Evolutionary conservation across 2,797 vertebrate genomes (phyloP), one percentile per base, ranked within the genome.

Genomic region (Acipenser ruthenus): DNA sequence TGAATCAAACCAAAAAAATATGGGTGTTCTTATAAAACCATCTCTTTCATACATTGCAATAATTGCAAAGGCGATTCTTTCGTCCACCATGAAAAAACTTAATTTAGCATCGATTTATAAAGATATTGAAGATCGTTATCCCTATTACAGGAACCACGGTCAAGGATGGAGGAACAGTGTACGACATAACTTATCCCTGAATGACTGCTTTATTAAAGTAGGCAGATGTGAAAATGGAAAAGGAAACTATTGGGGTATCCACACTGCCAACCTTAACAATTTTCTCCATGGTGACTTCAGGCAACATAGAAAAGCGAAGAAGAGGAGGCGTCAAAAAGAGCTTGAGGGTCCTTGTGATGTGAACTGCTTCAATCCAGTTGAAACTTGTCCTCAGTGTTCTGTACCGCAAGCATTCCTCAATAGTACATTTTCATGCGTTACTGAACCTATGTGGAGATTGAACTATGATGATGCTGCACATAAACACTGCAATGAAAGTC

Each of bases 131-230:
- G 77, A 83, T 23, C 74, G 72, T 49, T 87, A 86, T 73, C 79
- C 79, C 18, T 82, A 83, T 64, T 84, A 84, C 48, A 76, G 64
- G 70, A 78, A 66, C 64, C 79, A 79, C 67, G 66, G 75, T 13
- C 74, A 23, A 2, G 82, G 78, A 52, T 87, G 78, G 84, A 88
- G 70, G 73, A 86, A 89, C 77, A 84, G 82, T 0, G 69, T 87
- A 9, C 74, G 77, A 50, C 79, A 89, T 76, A 86, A 83, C 68
- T 78, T 88, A 68, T 88, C 82, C 0, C 75, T 84, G 59, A 90
- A 89, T 7, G 72, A 83, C 37, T 88, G 84, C 67, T 90, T 90
- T 68, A 80, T 89, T 70, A 87, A 86, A 73, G 77, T 85, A 72
- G 78, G 78, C 69, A 80, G 79, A 75, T 86, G 82, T 49, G 79